A percentile compares a stretch with the other conserved stretches of the same genome.
Conservation (phyloP, 2,797 vertebrate genomes). For the Heteromormyrus szaboi region DNA sequence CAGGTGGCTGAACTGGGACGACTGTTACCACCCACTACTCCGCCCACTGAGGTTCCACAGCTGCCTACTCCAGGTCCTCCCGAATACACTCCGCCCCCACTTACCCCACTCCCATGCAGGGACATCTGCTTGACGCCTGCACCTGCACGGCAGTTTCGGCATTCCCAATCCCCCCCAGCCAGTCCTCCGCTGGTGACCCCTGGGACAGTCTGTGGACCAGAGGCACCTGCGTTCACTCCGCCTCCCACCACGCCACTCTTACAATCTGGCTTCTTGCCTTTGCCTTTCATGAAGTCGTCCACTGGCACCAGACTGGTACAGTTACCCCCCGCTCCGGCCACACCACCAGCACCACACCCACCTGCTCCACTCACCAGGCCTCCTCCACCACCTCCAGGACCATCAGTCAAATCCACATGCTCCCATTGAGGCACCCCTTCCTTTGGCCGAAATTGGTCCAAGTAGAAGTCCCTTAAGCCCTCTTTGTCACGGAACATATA, state of each 20-base stretch:
- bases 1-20: slow-evolving; percentile 72
- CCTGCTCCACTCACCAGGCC: slow-evolving; percentile 58
- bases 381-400: slow-evolving; percentile 62
- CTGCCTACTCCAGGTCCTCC: slow-evolving; percentile 28
- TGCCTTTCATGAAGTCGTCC: slow-evolving; percentile 75
- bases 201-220: slow-evolving; percentile 63
- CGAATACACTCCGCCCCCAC: slow-evolving; percentile 44
- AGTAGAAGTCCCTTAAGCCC: slow-evolving; percentile 90
- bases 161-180: slow-evolving; percentile 86
- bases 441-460: slow-evolving; percentile 91
- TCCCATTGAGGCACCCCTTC: slow-evolving; percentile 93
- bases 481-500: slow-evolving; percentile 90
- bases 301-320: slow-evolving; percentile 76
- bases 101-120: slow-evolving; percentile 56
- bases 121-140: slow-evolving; percentile 60
- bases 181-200: slow-evolving; percentile 76
- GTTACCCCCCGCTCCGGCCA: slow-evolving; percentile 70
- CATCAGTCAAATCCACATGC: slow-evolving; percentile 76
- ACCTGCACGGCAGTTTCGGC: slow-evolving; percentile 80
- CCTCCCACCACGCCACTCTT: slow-evolving; percentile 63
- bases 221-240: slow-evolving; percentile 37
- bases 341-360: slow-evolving; percentile 42
- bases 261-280: slow-evolving; percentile 70
- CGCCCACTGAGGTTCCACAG: slow-evolving; percentile 44
- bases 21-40: slow-evolving; percentile 52